Percentiles rank a stretch among this genome's conserved stretches.
These are phyloP conservation scores for Tragopan temminckii DNA, from an alignment of 2,797 vertebrate genomes.

Conservation along the genomic window DNA sequence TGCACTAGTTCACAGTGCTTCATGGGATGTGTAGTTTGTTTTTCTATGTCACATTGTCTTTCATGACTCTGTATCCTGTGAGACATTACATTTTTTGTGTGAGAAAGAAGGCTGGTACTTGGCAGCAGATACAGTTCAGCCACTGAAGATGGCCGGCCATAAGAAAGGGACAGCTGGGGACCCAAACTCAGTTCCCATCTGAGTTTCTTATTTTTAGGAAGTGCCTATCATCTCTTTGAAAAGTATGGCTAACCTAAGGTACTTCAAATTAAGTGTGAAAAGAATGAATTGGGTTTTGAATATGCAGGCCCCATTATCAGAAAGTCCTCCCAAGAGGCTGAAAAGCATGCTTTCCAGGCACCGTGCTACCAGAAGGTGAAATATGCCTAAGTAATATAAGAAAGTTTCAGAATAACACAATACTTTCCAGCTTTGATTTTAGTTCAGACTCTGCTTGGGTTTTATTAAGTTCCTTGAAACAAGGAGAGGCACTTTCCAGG, in stretches of 20 bases:
- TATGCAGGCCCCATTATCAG: background rate
- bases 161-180: background rate
- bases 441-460: background rate
- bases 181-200: background rate
- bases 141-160: background rate
- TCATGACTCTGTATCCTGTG: background rate
- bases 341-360: background rate
- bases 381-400: background rate
- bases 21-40: accelerated
- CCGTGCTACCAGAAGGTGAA: background rate
- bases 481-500: background rate
- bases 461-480: constrained; percentile 35
- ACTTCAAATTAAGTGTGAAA: background rate
- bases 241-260: background rate
- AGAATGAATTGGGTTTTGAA: background rate
- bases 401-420: background rate
- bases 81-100: background rate
- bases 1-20: background rate
- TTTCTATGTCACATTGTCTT: background rate
- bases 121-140: background rate
- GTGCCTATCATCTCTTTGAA: background rate
- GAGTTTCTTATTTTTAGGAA: background rate
- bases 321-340: background rate
- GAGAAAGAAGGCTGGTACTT: background rate
- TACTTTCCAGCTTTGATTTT: background rate